These are phyloP conservation scores for Agraylea sexmaculata DNA, from an alignment of 1,140 invertebrate species.

Conservation along the genomic window DNA sequence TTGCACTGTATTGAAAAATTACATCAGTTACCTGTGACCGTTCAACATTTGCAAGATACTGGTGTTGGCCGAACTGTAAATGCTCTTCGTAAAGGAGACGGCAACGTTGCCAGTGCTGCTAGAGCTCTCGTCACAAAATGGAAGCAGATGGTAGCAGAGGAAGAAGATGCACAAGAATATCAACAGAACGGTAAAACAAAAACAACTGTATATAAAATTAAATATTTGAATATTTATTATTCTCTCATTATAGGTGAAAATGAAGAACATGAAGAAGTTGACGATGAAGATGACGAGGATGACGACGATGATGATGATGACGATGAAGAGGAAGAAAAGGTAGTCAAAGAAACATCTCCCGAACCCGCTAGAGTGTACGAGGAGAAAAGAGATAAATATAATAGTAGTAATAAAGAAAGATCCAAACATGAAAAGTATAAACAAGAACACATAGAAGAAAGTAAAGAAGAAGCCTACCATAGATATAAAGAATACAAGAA, in stretches of 20 bases:
- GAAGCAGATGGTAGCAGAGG: constrained; percentile 75
- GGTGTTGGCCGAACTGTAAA: constrained; percentile 83
- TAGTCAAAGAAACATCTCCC: too few species aligned
- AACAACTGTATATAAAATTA: too few species aligned
- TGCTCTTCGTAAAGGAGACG: constrained; percentile 65
- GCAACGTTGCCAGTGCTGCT: constrained; percentile 64
- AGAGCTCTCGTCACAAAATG: constrained; percentile 72
- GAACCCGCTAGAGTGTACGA: constrained; percentile 3
- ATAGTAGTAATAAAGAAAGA: constrained; percentile 1
- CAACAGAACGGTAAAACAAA: constrained; percentile 11
- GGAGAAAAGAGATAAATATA: constrained; percentile 1
- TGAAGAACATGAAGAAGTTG: not conserved
- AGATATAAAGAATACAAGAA: constrained; percentile 7
- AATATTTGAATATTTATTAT: too few species aligned
- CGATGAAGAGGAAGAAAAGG: constrained; percentile 6
- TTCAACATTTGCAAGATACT: constrained; percentile 61
- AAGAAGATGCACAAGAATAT: constrained; percentile 27
- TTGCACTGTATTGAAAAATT: constrained; percentile 62
- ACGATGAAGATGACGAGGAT: too few species aligned
- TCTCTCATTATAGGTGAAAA: too few species aligned
- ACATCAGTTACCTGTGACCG: constrained; percentile 45
- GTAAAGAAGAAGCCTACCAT: not conserved
- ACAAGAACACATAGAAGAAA: constrained; percentile 3
- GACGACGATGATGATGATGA: not conserved
- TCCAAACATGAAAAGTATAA: not conserved